phyloP scores from a whole-genome alignment of 2,888 invertebrate genomes.

The Syritta pipiens region DNA sequence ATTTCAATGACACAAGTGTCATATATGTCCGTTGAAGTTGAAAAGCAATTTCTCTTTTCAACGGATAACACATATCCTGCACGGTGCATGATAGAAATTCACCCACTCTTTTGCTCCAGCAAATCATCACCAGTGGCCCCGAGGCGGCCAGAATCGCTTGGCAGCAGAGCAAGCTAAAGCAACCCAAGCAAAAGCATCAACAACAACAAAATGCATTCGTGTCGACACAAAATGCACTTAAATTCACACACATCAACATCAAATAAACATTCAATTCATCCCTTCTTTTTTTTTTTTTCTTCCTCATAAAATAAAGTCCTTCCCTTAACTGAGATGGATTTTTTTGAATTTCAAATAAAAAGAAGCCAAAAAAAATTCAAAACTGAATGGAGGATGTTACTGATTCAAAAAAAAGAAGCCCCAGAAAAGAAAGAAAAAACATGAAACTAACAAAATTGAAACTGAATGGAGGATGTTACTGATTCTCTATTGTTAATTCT shows the following conservation, averaged over 20 bases:
- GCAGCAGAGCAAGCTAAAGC: no score
- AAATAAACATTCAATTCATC: background rate
- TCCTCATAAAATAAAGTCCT: no score
- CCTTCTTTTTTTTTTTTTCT: no score
- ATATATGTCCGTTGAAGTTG: constrained; percentile 13
- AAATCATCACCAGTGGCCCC: no score
- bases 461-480: no score
- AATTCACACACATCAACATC: background rate
- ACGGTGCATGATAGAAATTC: background rate
- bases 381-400: background rate
- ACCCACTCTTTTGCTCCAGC: background rate
- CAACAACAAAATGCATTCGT: background rate
- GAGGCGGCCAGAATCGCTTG: background rate
- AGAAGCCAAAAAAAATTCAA: background rate
- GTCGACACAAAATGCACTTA: constrained; percentile 3
- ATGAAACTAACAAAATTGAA: no score
- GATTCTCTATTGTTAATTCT: constrained; percentile 7
- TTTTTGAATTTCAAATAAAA: background rate
- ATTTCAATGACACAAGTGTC: background rate
- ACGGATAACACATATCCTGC: background rate
- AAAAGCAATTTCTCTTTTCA: constrained; percentile 19
- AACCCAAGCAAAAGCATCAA: no score
- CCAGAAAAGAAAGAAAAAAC: no score
- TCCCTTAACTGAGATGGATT: no score
- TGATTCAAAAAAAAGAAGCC: no score